Evolutionary conservation across 2,797 vertebrate species (phyloP).

Genomic region (Anisognathus igniventris): DNA sequence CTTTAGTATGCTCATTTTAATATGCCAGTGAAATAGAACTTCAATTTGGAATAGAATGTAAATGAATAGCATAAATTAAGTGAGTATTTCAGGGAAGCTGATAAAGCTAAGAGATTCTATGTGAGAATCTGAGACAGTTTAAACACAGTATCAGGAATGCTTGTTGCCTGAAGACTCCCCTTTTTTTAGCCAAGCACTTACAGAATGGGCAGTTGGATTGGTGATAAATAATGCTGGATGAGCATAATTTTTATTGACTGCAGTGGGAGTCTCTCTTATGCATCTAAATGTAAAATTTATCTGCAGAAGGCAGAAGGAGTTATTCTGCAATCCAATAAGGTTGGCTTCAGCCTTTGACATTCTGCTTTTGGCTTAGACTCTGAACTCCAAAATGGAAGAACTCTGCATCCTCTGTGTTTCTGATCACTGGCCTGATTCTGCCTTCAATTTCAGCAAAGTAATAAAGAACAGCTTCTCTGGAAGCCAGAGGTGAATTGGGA

Average conservation of each 20-base stretch:
- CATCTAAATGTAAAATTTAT: constrained; percentile 53
- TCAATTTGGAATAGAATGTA: neutral
- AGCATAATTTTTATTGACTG: constrained; percentile 35
- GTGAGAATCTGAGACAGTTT: neutral
- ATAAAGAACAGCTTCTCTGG: neutral
- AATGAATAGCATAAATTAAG: constrained; percentile 18
- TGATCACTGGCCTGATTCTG: neutral
- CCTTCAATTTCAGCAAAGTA: neutral
- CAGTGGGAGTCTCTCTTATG: neutral
- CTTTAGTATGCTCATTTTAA: constrained; percentile 15
- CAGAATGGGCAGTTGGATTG: neutral
- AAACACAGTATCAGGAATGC: neutral
- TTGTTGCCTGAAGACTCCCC: neutral
- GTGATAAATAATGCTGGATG: neutral
- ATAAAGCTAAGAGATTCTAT: neutral
- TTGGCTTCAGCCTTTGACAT: constrained; percentile 30
- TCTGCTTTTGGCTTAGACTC: constrained; percentile 6
- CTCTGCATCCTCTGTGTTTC: neutral
- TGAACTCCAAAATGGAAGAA: neutral
- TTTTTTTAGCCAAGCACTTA: neutral
- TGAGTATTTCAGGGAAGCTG: neutral
- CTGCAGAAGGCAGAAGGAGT: constrained; percentile 38
- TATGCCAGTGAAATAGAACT: neutral
- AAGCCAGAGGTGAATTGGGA: neutral
- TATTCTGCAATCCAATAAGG: neutral